Evolutionary conservation across 2,113 vertebrate species (phyloP), one percentile per base, ranked within the genome.

Genomic region (Bostrychus sinensis): DNA sequence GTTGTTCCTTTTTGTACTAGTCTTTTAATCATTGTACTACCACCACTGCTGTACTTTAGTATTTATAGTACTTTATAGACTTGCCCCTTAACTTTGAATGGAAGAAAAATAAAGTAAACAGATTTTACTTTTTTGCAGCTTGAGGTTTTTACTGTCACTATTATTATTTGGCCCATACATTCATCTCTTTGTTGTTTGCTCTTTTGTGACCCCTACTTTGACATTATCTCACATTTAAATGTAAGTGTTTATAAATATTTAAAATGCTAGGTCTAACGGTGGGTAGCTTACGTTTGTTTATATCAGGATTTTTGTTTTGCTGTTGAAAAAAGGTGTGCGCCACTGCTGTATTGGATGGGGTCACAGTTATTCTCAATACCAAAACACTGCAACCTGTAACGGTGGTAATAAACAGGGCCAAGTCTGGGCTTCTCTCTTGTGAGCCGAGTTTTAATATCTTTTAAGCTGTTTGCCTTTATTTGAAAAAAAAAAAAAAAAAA

Each of bases 281-380:
- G n/a, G n/a, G 25, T 50, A 23, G 26, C 48, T 46, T 8, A 25
- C 12, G 26, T 59, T 23, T 17, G 1, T 1, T 36, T 56, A 9
- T 58, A 50, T 62, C 17, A 50, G 69, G 38, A 12, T 60, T 41
- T 12, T 1, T 2, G 46, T 50, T 57, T 10, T 25, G 7, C 50
- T 68, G 51, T 66, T 74, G 50, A 60, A 19, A 1, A 42, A 28
- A 38, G 34, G 28, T 22, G 36, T 58, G 66, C 61, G 70, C 76
- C 62, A 63, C 73, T 74, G 66, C 81, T 75, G 77, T 72, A 75
- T 77, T 75, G 70, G 76, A 54, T 26, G 12, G 57, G 37, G 36
- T 32, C 72, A 67, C 54, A 46, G 80, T 81, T 78, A 19, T 38
- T 56, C 77, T 85, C 75, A 65, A 32, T 70, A 73, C 70, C 43